A percentile compares a stretch with the other conserved stretches of the same genome.
Evolutionary conservation across 2,888 invertebrate genomes (phyloP).

Genomic region (Zonitis immaculata): DNA sequence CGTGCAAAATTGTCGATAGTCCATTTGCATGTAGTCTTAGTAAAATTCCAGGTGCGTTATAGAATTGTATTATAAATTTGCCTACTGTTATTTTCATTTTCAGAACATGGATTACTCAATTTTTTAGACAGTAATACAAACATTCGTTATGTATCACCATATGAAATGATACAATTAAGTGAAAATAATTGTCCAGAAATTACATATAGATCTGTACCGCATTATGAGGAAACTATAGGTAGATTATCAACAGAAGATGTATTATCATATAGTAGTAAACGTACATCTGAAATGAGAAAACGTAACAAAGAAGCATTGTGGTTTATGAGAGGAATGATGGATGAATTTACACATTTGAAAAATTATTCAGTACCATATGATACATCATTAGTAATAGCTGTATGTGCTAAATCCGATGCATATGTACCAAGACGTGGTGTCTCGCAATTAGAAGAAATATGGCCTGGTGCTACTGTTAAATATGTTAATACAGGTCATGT

Average conservation of each 20-base stretch:
- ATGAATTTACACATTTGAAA: constrained; percentile 94
- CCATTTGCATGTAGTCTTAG: constrained; percentile 41
- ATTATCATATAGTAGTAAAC: constrained; percentile 23
- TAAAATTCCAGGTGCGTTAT: constrained; percentile 34
- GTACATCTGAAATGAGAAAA: constrained; percentile 56
- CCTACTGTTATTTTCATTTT: constrained; percentile 1
- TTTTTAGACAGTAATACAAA: constrained; percentile 22
- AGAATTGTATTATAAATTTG: not conserved
- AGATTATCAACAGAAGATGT: constrained; percentile 11
- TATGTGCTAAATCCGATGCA: constrained; percentile 84
- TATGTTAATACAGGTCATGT: constrained; percentile 89
- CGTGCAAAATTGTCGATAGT: constrained; percentile 76
- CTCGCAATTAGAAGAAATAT: constrained; percentile 77
- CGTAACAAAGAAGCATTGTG: constrained; percentile 76
- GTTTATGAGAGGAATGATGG: constrained; percentile 98
- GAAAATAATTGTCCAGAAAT: constrained; percentile 30
- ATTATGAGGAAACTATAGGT: not conserved
- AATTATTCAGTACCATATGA: constrained; percentile 88
- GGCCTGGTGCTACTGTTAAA: constrained; percentile 88
- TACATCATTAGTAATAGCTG: constrained; percentile 83
- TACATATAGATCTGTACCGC: constrained; percentile 28
- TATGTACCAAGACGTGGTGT: constrained; percentile 87
- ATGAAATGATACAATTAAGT: constrained; percentile 37
- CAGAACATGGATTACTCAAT: constrained; percentile 25
- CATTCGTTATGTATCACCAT: constrained; percentile 36